Conservation (phyloP, 2,888 invertebrate species). For the Hemithea aestivaria region DNA sequence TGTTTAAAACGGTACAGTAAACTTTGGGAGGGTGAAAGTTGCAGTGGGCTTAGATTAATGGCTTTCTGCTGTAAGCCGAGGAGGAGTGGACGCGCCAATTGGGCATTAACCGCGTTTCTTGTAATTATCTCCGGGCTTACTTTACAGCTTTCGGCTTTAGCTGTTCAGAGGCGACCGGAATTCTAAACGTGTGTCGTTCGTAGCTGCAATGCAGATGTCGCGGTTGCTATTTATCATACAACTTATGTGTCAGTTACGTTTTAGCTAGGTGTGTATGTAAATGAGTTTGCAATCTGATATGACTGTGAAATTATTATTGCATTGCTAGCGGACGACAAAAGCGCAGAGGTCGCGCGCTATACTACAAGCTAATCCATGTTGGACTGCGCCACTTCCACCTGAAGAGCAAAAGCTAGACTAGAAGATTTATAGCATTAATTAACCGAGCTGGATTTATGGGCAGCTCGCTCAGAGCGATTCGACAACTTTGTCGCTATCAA, state of each 20-base stretch:
- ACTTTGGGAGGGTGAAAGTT: slow-evolving; percentile 30
- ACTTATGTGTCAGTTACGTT: slow-evolving; percentile 15
- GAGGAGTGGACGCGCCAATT: slow-evolving; percentile 31
- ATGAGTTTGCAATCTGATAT: slow-evolving; percentile 19
- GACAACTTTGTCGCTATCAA: slow-evolving; percentile 37
- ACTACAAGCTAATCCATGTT: slow-evolving; percentile 8
- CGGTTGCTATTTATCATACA: slow-evolving; percentile 18
- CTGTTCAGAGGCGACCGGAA: slow-evolving; percentile 24
- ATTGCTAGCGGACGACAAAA: too few species aligned
- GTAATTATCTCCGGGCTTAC: slow-evolving; percentile 37
- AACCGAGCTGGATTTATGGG: slow-evolving; percentile 40
- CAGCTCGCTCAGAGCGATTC: slow-evolving; percentile 28
- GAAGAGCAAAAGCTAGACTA: slow-evolving; percentile 28
- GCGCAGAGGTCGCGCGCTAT: slow-evolving; percentile 8
- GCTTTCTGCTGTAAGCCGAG: slow-evolving; percentile 29
- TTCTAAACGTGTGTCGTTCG: slow-evolving; percentile 27
- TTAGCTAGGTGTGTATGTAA: slow-evolving; percentile 19
- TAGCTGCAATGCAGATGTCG: slow-evolving; percentile 26
- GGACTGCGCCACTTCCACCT: slow-evolving; percentile 38
- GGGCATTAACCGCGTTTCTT: slow-evolving; percentile 42
- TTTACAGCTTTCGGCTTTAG: slow-evolving; percentile 42
- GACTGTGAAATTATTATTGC: slow-evolving; percentile 16
- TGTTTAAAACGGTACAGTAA: slow-evolving; percentile 15
- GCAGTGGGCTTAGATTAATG: slow-evolving; percentile 39
- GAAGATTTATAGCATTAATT: slow-evolving; percentile 46